Conservation (phyloP, 2,113 vertebrate genomes). For the Stegastes partitus region DNA sequence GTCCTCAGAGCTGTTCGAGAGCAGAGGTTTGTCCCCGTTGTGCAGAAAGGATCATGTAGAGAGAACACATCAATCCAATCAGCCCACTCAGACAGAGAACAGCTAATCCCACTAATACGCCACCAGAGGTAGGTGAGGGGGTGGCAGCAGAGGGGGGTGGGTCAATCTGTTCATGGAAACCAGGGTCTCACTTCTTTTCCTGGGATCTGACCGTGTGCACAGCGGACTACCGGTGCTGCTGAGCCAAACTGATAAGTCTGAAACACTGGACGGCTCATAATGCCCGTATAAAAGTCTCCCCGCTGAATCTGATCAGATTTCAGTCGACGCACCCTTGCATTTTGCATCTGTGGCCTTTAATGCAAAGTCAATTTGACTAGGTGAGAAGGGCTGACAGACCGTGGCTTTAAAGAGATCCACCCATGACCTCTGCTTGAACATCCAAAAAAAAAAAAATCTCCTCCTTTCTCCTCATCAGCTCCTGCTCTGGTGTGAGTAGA, state of each 20-base stretch:
- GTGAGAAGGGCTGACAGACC: background rate
- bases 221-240: conserved; percentile 19
- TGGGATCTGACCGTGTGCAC: conserved; percentile 42
- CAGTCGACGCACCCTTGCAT: background rate
- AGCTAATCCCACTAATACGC: conserved; percentile 73
- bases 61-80: conserved; percentile 67
- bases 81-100: conserved; percentile 71
- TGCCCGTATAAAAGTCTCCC: background rate
- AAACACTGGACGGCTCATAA: conserved; percentile 3
- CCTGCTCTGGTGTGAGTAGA: background rate
- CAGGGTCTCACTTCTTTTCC: conserved; percentile 57
- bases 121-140: conserved; percentile 30
- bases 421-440: background rate
- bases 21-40: conserved; percentile 34
- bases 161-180: conserved; percentile 60
- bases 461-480: background rate
- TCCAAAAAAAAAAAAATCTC: no score
- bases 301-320: conserved; percentile 12
- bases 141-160: background rate
- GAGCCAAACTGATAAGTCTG: conserved; percentile 31
- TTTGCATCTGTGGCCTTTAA: conserved; percentile 11
- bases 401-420: background rate
- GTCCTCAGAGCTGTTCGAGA: background rate
- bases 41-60: conserved; percentile 53
- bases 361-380: background rate